Evolutionary conservation across 2,888 invertebrate species (phyloP).

Genomic region (Drosophila helvetica): DNA sequence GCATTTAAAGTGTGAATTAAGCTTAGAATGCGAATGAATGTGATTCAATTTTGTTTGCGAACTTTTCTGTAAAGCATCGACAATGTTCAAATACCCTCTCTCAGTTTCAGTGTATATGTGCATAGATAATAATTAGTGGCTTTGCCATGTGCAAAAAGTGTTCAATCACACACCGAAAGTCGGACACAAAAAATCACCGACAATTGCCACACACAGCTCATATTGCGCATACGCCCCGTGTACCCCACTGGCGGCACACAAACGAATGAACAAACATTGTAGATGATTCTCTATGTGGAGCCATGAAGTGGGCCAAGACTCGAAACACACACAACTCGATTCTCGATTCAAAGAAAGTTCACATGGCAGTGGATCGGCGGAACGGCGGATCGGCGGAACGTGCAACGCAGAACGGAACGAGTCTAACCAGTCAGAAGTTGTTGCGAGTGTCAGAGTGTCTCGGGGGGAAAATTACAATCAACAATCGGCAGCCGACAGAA

Average conservation of each 20-base stretch:
- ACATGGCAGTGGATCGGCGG: constrained; percentile 7
- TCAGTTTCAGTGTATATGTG: constrained; percentile 1
- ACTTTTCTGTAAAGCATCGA: background rate
- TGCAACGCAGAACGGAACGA: constrained; percentile 15
- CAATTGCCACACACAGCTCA: constrained; percentile 31
- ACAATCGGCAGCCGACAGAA: background rate
- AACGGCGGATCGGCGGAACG: constrained; percentile 3
- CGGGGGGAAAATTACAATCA: background rate
- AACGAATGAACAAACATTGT: constrained; percentile 2
- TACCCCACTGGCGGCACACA: constrained; percentile 31
- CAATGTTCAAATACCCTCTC: background rate
- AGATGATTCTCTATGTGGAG: constrained; percentile 9
- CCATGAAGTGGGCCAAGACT: constrained; percentile 33
- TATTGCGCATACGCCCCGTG: constrained; percentile 65
- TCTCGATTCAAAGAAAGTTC: constrained; percentile 59
- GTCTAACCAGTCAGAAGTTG: constrained; percentile 32
- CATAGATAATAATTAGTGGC: constrained; percentile 9
- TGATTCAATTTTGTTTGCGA: too few species aligned
- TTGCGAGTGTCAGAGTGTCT: background rate
- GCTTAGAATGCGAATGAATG: too few species aligned
- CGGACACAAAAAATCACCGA: constrained; percentile 20
- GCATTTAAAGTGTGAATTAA: background rate
- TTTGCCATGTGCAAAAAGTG: constrained; percentile 34
- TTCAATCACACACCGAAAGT: constrained; percentile 7
- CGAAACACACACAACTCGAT: constrained; percentile 22